Percentiles rank a stretch among this genome's conserved stretches.
Evolutionary conservation across 2,113 vertebrate species (phyloP).

Genomic region (Poeciliopsis occidentalis): DNA sequence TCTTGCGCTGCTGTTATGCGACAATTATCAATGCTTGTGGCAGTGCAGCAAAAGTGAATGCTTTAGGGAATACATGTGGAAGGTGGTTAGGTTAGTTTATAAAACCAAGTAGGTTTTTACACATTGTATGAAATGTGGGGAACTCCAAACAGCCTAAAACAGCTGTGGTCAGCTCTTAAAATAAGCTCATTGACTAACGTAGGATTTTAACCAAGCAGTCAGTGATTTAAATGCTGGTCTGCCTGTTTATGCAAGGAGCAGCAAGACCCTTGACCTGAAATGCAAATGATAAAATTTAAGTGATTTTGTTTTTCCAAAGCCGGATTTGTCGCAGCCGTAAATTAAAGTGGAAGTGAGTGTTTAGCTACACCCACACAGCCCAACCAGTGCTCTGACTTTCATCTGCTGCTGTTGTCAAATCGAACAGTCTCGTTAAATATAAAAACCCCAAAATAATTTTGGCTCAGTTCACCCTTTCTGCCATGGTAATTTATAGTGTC

Average conservation of each 20-base stretch:
- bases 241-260: constrained; percentile 51
- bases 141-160: constrained; percentile 61
- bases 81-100: constrained; percentile 61
- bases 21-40: not conserved
- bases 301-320: constrained; percentile 40
- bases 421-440: not conserved
- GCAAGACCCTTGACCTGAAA: constrained; percentile 58
- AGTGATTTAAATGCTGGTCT: constrained; percentile 48
- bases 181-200: constrained; percentile 74
- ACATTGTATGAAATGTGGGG: constrained; percentile 66
- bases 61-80: constrained; percentile 13
- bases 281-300: constrained; percentile 50
- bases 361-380: not conserved
- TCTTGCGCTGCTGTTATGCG: not conserved
- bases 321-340: constrained; percentile 39
- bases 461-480: not conserved
- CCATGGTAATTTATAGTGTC: not conserved
- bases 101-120: constrained; percentile 66
- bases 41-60: not conserved
- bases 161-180: constrained; percentile 69
- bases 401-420: constrained; percentile 30
- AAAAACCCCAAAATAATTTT: constrained; percentile 23
- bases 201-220: constrained; percentile 53
- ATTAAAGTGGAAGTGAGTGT: constrained; percentile 13
- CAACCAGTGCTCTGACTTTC: not conserved